phyloP scores from a whole-genome alignment of 2,888 invertebrate species.

The Nineta flava region DNA sequence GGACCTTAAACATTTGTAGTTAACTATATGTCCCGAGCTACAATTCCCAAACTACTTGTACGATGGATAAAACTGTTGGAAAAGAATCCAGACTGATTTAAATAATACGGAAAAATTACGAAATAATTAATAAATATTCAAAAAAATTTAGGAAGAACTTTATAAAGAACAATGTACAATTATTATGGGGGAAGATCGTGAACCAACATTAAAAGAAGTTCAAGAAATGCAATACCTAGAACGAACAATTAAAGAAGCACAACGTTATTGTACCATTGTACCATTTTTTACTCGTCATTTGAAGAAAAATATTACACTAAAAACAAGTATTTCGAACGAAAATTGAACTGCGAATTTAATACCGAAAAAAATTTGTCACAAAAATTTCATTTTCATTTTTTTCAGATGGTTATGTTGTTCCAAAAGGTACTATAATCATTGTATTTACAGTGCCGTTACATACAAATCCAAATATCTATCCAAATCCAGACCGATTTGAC shows the following conservation, averaged over 20 bases:
- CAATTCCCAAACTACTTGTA: too few species aligned
- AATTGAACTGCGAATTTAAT: too few species aligned
- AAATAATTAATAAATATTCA: too few species aligned
- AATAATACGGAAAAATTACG: too few species aligned
- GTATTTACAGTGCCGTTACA: neutral
- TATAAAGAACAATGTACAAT: neutral
- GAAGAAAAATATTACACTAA: neutral
- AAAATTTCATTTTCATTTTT: neutral
- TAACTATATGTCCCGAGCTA: too few species aligned
- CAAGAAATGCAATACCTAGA: slow-evolving; percentile 1
- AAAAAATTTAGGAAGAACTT: neutral
- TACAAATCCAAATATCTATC: neutral
- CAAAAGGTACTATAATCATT: neutral
- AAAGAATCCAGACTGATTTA: too few species aligned
- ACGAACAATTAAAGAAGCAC: neutral
- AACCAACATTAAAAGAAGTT: neutral
- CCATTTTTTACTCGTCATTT: neutral
- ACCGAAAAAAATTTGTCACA: too few species aligned
- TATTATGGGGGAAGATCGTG: neutral
- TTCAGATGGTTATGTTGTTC: neutral
- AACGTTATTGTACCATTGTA: neutral
- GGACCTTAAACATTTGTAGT: too few species aligned
- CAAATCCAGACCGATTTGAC: neutral
- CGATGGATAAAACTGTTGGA: too few species aligned
- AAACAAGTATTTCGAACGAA: neutral